Base-by-base conservation (phyloP, 92 coral and sea anemone species). In the Zoanthus sansibaricus region DNA sequence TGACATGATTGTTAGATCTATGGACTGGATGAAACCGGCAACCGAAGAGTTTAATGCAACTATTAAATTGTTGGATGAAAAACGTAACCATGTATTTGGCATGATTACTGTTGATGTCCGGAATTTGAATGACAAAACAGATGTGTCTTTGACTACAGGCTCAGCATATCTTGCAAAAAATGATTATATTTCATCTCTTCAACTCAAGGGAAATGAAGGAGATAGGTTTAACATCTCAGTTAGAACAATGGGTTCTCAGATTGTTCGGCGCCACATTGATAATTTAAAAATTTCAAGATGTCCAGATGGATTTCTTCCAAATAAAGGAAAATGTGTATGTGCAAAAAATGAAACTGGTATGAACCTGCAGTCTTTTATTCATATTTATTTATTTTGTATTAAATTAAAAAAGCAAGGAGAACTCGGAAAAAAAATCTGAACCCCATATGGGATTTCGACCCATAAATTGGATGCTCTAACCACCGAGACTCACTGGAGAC, bases 11-110 rank as follows among this genome's bases (percentile, higher is more conserved):
- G 71, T 20, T 49, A 71, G 88, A 17, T n/a, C 58, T 14, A n/a
- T 68, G 55, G 94, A 97, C 69, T 97, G 99, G 99, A 62, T 32
- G 1, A 33, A 75, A 6, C 87, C 99, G 18, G 98, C 99, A 11
- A 83, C 91, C 16, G 93, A 95, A 77, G 75, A 71, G 30, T 97
- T 97, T 73, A 72, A 91, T 70, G 95, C 95, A 66, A 77, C 89
- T 0, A 79, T 97, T 15, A 58, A 67, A 1, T 89, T 97, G 71
- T 68, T 86, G 87, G 99, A 97, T 88, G 99, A 97, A 75, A 93
- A 92, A 52, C 61, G 61, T 3, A 89, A 95, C 77, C 13, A 71
- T 5, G 98, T 97, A 21, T 85, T 82, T 88, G 99, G 98, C 2
- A 94, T 97, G 75, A 83, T 97, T 31, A 84, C 82, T n/a, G 68